Percentiles rank a stretch among this genome's conserved stretches.
phyloP scores from a whole-genome alignment of 1,140 invertebrate genomes.

The Aphelenchoides fujianensis region DNA sequence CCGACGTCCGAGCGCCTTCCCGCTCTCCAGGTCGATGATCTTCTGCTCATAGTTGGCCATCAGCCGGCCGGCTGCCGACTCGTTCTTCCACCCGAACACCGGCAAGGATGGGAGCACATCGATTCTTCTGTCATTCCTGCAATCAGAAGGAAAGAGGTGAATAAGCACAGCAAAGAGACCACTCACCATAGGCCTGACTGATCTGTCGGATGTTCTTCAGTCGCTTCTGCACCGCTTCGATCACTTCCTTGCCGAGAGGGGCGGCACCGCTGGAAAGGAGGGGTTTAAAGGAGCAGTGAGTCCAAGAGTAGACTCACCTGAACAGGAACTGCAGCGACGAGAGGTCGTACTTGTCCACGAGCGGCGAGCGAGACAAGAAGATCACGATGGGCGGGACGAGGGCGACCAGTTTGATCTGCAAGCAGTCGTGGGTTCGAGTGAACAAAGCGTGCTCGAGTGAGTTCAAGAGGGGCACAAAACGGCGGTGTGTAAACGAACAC shows the following conservation, averaged over 20 bases:
- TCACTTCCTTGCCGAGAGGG: conserved; percentile 32
- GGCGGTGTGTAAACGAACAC: not conserved
- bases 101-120: conserved; percentile 39
- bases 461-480: not conserved
- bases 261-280: conserved; percentile 39
- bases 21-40: conserved; percentile 24
- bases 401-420: conserved; percentile 19
- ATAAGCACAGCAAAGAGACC: no score
- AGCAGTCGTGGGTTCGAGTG: not conserved
- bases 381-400: conserved; percentile 23
- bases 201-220: not conserved
- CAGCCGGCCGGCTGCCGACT: conserved; percentile 5
- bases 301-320: not conserved
- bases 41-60: conserved; percentile 26
- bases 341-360: conserved; percentile 43
- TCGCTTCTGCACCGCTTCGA: conserved; percentile 27
- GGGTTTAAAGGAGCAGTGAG: not conserved
- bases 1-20: not conserved
- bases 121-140: conserved; percentile 39
- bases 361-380: conserved; percentile 2
- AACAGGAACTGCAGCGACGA: conserved; percentile 23
- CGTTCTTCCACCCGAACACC: conserved; percentile 9
- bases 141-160: no score
- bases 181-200: conserved; percentile 44
- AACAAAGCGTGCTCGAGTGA: not conserved